Base-by-base conservation (phyloP, 1,140 invertebrate genomes). In the Zaprionus vittiger region DNA sequence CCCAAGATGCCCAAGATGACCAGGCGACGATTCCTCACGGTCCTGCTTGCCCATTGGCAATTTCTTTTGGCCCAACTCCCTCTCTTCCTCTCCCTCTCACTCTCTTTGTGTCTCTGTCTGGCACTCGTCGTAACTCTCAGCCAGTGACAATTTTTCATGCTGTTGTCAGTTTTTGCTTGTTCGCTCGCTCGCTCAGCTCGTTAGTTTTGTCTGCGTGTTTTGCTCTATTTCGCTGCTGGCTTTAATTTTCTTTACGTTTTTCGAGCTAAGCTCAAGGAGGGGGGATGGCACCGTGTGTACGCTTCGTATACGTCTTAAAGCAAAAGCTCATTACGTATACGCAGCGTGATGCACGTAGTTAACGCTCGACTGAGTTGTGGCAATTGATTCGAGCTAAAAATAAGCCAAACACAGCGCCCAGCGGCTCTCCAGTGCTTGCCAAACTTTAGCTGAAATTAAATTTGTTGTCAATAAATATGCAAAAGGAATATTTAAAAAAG, bases 111-210 rank as follows among this genome's bases (percentile, higher is more conserved):
- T 14, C 15, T 17, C 28, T 20, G n/a, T 59, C 55, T 61, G 47
- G 56, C 56, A 57, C 31, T 37, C 57, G 31, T 56, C 67, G 31
- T 69, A 69, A 89, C 84, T 89, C 84, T 87, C 85, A 54, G 81
- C 57, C 75, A 85, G 81, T 90, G 85, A 90, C 85, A 90, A 90
- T 90, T 90, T 90, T 90, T 90, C 85, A 90, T 90, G 86, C 81
- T 90, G 79, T 90, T 90, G 85, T 85, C 85, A 90, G 85, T 85
- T 90, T 86, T 83, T 83, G 59, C 61, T 38, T 20, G 34, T 28
- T 75, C 41, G 67, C 26, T 57, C 79, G 41, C 41, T 75, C 44
- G 60, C 17, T 57, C 79, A 79, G 83, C 78, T 86, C 83, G 83
- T 86, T 86, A 86, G 83, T 86, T 87, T 80, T 64, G 65, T 70